A percentile compares a stretch with the other conserved stretches of the same genome.
Conservation (phyloP, 2,888 invertebrate species). For the Pyrochroa serraticornis region DNA sequence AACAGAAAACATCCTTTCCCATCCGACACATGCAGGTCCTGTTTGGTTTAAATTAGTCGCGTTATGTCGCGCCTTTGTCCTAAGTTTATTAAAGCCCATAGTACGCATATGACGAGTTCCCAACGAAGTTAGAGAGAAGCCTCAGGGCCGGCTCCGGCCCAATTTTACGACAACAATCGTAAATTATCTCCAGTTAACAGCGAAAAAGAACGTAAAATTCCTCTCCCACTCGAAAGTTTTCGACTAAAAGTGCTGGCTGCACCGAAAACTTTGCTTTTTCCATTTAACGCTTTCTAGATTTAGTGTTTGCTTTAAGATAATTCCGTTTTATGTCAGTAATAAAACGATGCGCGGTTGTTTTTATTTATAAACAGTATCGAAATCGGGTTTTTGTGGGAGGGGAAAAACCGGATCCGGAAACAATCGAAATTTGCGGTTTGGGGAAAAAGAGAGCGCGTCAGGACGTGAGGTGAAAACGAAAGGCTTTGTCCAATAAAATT, state of each 20-base stretch:
- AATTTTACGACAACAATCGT: background rate
- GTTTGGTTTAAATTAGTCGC: constrained; percentile 13
- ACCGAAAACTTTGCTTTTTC: constrained; percentile 20
- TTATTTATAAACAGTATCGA: background rate
- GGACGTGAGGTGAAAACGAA: no score
- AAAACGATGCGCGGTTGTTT: background rate
- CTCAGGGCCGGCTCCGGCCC: no score
- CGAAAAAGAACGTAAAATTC: constrained; percentile 12
- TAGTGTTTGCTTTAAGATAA: constrained; percentile 16
- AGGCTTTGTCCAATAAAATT: no score
- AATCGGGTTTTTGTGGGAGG: no score
- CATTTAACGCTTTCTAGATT: constrained; percentile 19
- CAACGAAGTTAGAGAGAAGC: no score
- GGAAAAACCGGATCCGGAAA: no score
- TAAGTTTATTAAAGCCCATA: constrained; percentile 2
- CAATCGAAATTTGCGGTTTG: no score
- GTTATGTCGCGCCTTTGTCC: constrained; percentile 9
- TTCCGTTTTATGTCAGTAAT: constrained; percentile 14
- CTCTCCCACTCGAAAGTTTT: constrained; percentile 3
- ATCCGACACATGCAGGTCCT: constrained; percentile 8
- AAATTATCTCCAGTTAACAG: constrained; percentile 5
- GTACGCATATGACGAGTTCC: background rate
- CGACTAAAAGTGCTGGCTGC: constrained; percentile 13
- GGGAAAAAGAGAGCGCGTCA: no score
- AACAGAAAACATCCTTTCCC: no score